Evolutionary conservation across 2,888 invertebrate genomes (phyloP).

Genomic region (Oasisia sp.): DNA sequence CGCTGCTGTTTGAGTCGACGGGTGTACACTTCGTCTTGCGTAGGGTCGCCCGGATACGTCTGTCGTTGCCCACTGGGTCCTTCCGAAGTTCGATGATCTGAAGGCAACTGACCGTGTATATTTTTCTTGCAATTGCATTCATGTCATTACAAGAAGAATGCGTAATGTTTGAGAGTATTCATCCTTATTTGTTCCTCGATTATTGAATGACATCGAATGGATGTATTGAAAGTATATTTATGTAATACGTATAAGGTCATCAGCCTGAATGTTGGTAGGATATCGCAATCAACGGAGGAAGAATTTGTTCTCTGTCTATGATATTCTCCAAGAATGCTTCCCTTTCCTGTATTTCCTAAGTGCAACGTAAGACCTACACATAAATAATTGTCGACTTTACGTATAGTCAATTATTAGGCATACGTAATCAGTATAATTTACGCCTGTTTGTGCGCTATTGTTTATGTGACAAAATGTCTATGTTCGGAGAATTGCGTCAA

Average conservation of each 20-base stretch:
- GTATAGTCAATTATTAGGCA: background rate
- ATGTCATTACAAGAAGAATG: no score
- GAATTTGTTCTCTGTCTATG: no score
- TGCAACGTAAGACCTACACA: no score
- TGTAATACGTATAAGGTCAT: no score
- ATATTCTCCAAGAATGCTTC: no score
- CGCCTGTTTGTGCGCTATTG: background rate
- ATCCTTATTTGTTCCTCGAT: no score
- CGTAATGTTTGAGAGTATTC: background rate
- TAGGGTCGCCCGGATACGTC: constrained; percentile 86
- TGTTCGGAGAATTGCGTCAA: background rate
- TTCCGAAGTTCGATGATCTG: constrained; percentile 89
- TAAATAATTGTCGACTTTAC: no score
- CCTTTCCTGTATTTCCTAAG: no score
- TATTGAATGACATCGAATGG: no score
- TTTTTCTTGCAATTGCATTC: background rate
- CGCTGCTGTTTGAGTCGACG: constrained; percentile 68
- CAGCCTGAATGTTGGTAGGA: no score
- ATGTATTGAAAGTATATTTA: no score
- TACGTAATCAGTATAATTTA: background rate
- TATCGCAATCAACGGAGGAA: no score
- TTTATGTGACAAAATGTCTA: background rate
- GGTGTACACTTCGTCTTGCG: constrained; percentile 70
- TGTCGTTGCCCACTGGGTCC: constrained; percentile 85
- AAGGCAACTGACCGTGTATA: background rate